These are phyloP conservation scores for Empidonax traillii DNA, from an alignment of 2,113 vertebrate species.

Conservation along the genomic window DNA sequence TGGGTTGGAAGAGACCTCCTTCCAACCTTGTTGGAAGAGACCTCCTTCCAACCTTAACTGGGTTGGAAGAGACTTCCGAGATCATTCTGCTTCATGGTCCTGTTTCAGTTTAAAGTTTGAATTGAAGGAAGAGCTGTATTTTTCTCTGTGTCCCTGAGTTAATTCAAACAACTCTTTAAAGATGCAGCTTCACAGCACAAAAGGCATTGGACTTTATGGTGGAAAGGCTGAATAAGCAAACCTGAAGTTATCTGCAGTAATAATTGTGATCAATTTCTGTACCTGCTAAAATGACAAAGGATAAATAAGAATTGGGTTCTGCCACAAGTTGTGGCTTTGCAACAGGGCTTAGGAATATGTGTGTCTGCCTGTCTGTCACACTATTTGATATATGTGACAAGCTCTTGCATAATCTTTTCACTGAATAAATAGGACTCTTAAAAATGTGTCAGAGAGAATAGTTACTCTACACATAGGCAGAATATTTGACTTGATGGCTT, in stretches of 20 bases:
- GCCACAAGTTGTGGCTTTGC: not conserved
- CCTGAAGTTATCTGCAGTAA: not conserved
- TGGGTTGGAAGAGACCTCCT: too few relatives aligned
- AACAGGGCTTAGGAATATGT: not conserved
- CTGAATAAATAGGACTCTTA: constrained; percentile 9
- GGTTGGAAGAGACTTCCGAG: too few relatives aligned
- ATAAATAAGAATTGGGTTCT: not conserved
- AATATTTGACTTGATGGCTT: not conserved
- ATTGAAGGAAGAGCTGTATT: not conserved
- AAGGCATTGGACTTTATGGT: not conserved
- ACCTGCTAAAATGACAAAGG: not conserved
- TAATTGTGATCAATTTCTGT: not conserved
- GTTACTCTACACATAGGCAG: not conserved
- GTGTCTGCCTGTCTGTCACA: not conserved
- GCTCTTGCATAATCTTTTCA: not conserved
- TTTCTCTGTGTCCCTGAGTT: not conserved
- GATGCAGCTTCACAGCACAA: not conserved
- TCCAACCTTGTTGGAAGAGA: too few relatives aligned
- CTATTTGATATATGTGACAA: not conserved
- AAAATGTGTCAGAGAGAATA: not conserved
- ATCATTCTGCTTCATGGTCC: not conserved
- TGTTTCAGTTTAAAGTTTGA: not conserved
- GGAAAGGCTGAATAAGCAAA: not conserved
- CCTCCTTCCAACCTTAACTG: too few relatives aligned
- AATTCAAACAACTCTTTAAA: not conserved